Conservation (phyloP, 53 echinoderm and acorn worm genomes). For the Patiria pectinifera region DNA sequence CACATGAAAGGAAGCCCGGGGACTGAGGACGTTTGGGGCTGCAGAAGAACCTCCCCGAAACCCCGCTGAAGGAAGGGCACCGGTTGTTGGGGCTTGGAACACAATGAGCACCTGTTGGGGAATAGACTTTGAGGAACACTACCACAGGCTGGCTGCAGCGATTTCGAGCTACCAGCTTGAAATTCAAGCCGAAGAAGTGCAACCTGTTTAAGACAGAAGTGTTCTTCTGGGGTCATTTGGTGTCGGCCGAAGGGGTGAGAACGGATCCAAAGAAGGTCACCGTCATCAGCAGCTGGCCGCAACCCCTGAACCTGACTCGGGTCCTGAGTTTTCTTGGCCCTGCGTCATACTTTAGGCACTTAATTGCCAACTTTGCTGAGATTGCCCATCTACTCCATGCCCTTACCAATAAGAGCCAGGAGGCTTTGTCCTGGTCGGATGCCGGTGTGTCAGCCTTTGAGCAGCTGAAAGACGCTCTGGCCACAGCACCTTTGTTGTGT, state of each 20-base stretch:
- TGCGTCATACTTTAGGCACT: too few relatives aligned
- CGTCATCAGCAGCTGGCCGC: too few relatives aligned
- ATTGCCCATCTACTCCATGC: neutral
- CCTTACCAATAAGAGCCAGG: slow-evolving; percentile 4
- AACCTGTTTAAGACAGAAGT: neutral
- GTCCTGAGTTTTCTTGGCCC: too few relatives aligned
- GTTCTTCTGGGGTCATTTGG: neutral
- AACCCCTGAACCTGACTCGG: too few relatives aligned
- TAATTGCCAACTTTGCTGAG: too few relatives aligned
- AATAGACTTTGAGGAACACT: neutral
- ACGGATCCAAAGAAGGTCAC: too few relatives aligned
- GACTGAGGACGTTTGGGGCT: too few relatives aligned
- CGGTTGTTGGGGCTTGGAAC: too few relatives aligned
- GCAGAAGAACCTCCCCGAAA: too few relatives aligned
- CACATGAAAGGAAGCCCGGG: too few relatives aligned
- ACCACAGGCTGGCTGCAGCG: neutral
- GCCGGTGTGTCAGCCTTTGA: slow-evolving; percentile 9
- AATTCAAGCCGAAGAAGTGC: neutral
- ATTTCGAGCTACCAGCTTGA: slow-evolving; percentile 1
- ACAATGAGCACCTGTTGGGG: too few relatives aligned
- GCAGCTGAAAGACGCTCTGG: slow-evolving; percentile 5
- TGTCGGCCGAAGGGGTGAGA: neutral
- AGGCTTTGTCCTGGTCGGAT: neutral
- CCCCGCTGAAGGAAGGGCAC: too few relatives aligned
- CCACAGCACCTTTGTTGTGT: slow-evolving; percentile 6